Percentiles rank a stretch among this genome's conserved stretches.
Evolutionary conservation across 1,140 invertebrate genomes (phyloP).

Genomic region (Rhagoletis zephyria): DNA sequence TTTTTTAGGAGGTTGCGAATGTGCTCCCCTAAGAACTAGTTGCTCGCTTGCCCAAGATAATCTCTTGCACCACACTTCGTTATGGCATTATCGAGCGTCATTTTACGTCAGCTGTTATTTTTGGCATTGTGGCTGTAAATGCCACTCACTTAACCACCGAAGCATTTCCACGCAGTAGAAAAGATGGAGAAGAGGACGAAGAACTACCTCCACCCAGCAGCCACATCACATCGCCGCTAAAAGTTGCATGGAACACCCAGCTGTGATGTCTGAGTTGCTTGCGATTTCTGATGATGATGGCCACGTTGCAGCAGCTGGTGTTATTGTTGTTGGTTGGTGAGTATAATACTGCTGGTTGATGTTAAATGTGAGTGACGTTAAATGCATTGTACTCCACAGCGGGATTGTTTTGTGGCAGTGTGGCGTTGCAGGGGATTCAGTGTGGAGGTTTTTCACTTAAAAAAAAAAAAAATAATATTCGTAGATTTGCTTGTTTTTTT

Average conservation of each 20-base stretch:
- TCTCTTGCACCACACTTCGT: not conserved
- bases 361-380: conserved; percentile 29
- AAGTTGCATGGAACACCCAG: conserved; percentile 22
- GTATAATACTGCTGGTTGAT: conserved; percentile 14
- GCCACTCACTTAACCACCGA: conserved; percentile 37
- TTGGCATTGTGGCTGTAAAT: conserved; percentile 37
- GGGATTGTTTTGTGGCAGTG: not conserved
- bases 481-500: not conserved
- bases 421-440: not conserved
- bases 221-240: not conserved
- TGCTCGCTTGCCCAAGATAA: no score
- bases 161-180: not conserved
- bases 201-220: conserved; percentile 7
- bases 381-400: not conserved
- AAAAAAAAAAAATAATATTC: not conserved
- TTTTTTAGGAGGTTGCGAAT: no score
- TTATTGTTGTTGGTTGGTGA: not conserved
- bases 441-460: not conserved
- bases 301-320: not conserved
- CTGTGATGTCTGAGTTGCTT: not conserved
- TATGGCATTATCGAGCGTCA: not conserved
- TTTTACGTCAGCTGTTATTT: conserved; percentile 2
- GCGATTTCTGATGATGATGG: not conserved
- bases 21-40: not conserved
- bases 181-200: not conserved